Conservation (phyloP, 2,888 invertebrate species). For the Alentia gelatinosa region DNA sequence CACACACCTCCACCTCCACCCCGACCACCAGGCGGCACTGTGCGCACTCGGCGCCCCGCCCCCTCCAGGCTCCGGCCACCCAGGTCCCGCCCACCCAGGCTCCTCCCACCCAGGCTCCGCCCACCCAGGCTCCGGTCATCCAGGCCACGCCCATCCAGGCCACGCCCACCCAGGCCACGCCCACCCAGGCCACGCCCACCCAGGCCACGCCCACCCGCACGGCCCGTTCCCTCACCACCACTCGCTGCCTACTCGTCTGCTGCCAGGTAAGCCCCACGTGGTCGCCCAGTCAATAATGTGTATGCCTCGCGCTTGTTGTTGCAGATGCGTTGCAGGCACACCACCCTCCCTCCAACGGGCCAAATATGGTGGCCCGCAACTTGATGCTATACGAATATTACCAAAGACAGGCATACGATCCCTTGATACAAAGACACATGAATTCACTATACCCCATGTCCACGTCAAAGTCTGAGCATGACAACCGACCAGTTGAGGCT, state of each 20-base stretch:
- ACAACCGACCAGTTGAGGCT: slow-evolving; percentile 1
- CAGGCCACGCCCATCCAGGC: neutral
- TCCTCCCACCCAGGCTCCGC: neutral
- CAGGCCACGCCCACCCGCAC: neutral
- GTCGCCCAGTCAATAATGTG: neutral
- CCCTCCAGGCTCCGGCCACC: neutral
- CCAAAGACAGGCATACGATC: slow-evolving; percentile 55
- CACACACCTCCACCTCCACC: slow-evolving; percentile 87
- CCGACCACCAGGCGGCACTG: slow-evolving; percentile 54
- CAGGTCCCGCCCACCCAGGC: neutral
- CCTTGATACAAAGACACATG: slow-evolving; percentile 40
- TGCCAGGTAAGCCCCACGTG: slow-evolving; percentile 11
- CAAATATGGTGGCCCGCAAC: slow-evolving; percentile 53
- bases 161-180: neutral
- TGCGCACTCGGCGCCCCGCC: neutral
- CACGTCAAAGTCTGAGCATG: slow-evolving; percentile 50
- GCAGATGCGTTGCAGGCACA: slow-evolving; percentile 54
- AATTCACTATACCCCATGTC: slow-evolving; percentile 33
- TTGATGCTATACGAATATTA: slow-evolving; percentile 54
- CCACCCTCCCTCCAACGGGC: slow-evolving; percentile 53
- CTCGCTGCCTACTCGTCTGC: slow-evolving; percentile 22
- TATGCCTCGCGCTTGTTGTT: slow-evolving; percentile 48
- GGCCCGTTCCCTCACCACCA: slow-evolving; percentile 28
- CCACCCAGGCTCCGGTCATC: neutral
- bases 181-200: slow-evolving; percentile 13